Percentiles rank a stretch among this genome's conserved stretches.
Evolutionary conservation across 2,113 vertebrate species (phyloP).

Genomic region (Gallinago jamesoni): DNA sequence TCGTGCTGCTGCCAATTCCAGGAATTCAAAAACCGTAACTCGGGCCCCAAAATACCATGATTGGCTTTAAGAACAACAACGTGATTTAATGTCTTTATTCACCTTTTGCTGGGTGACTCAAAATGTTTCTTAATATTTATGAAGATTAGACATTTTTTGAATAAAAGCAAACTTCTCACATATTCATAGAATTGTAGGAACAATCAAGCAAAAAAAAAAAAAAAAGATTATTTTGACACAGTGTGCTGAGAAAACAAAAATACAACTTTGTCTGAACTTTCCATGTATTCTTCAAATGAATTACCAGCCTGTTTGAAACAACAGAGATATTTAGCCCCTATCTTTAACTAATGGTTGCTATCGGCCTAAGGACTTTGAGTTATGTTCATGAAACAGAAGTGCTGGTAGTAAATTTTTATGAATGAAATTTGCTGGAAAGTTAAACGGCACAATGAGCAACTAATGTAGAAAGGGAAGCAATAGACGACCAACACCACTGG

Average conservation of each 20-base stretch:
- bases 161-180: neutral
- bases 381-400: neutral
- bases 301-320: neutral
- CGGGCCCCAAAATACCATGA: neutral
- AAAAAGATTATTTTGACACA: neutral
- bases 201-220: neutral
- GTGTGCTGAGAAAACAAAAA: neutral
- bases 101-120: neutral
- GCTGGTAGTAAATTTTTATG: neutral
- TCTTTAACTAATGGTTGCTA: neutral
- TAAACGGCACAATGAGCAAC: neutral
- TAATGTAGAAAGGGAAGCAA: neutral
- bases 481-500: neutral
- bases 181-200: neutral
- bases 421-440: neutral
- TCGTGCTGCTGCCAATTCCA: neutral
- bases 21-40: neutral
- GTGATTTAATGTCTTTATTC: neutral
- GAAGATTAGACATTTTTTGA: neutral
- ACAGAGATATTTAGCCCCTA: neutral
- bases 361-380: neutral
- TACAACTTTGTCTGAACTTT: neutral
- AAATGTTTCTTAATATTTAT: neutral
- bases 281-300: neutral
- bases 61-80: neutral